A percentile compares a stretch with the other conserved stretches of the same genome.
These are phyloP conservation scores for Hirtodrosophila alboralis DNA, from an alignment of 2,888 invertebrate genomes.

Conservation along the genomic window DNA sequence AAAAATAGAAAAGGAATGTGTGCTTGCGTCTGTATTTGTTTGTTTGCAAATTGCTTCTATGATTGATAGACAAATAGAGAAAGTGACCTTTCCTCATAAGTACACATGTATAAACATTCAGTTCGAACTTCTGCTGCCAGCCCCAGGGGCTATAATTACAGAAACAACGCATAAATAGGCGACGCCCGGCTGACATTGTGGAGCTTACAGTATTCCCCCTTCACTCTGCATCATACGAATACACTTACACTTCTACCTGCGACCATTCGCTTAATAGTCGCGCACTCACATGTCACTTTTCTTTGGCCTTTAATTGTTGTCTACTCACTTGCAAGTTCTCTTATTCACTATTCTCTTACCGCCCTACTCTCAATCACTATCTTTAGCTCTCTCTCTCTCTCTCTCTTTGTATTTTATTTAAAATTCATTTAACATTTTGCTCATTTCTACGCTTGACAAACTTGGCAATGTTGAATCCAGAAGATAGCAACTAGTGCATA, in stretches of 20 bases:
- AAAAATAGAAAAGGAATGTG: slow-evolving; percentile 1
- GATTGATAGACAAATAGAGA: slow-evolving; percentile 51
- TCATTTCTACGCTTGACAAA: slow-evolving; percentile 68
- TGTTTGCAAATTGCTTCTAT: slow-evolving; percentile 40
- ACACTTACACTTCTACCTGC: background rate
- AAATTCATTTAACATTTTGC: slow-evolving; percentile 45
- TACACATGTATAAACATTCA: slow-evolving; percentile 15
- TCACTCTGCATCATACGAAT: background rate
- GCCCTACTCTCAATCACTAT: too few relatives aligned
- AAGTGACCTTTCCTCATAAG: slow-evolving; percentile 17
- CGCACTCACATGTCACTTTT: slow-evolving; percentile 27
- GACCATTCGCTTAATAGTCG: slow-evolving; percentile 10
- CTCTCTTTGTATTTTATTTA: slow-evolving; percentile 8
- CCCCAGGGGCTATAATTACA: slow-evolving; percentile 34
- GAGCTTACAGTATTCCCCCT: too few relatives aligned
- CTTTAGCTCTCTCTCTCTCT: slow-evolving; percentile 10
- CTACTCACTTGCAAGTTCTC: slow-evolving; percentile 21
- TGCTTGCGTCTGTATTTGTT: slow-evolving; percentile 9
- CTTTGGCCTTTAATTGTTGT: slow-evolving; percentile 47
- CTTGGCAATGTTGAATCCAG: slow-evolving; percentile 20
- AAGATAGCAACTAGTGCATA: slow-evolving; percentile 10
- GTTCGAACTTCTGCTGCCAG: slow-evolving; percentile 28
- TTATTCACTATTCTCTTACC: slow-evolving; percentile 10
- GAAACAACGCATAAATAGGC: slow-evolving; percentile 28
- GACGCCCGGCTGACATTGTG: slow-evolving; percentile 27